phyloP scores from a whole-genome alignment of 2,797 vertebrate genomes.

The Acipenser transmontanus region DNA sequence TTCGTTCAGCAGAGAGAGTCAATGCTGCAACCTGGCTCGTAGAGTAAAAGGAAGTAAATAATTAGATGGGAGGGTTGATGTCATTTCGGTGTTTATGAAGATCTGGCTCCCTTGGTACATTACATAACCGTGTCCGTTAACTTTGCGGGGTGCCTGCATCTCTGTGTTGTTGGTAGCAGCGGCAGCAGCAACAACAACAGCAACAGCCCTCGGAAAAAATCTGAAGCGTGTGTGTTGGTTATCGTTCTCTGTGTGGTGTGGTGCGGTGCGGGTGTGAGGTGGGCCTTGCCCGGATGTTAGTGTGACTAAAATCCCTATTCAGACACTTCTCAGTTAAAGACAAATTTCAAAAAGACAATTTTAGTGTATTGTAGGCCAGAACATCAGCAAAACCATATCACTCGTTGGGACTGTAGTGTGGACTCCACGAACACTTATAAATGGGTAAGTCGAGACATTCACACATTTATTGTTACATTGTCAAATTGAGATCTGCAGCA shows the following conservation, averaged over 20 bases:
- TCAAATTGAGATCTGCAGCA: too few relatives aligned
- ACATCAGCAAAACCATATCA: too few relatives aligned
- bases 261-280: slow-evolving; percentile 36
- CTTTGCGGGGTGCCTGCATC: slow-evolving; percentile 10
- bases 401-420: too few relatives aligned
- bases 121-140: slow-evolving; percentile 17
- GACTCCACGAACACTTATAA: slow-evolving; percentile 10
- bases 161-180: neutral
- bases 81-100: slow-evolving; percentile 22
- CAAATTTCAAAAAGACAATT: too few relatives aligned
- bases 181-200: neutral
- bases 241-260: slow-evolving; percentile 8
- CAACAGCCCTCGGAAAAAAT: slow-evolving; percentile 13
- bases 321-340: too few relatives aligned
- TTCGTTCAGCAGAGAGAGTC: slow-evolving; percentile 9
- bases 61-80: slow-evolving; percentile 7
- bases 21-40: slow-evolving; percentile 18
- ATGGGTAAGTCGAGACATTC: slow-evolving; percentile 33
- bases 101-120: slow-evolving; percentile 10
- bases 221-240: slow-evolving; percentile 14
- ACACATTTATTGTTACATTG: too few relatives aligned
- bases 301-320: slow-evolving; percentile 22
- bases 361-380: too few relatives aligned
- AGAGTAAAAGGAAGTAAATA: slow-evolving; percentile 35
- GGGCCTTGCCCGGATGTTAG: slow-evolving; percentile 46